A percentile compares a stretch with the other conserved stretches of the same genome.
Evolutionary conservation across 2,888 invertebrate genomes (phyloP).

Genomic region (Eristalinus sepulchralis): DNA sequence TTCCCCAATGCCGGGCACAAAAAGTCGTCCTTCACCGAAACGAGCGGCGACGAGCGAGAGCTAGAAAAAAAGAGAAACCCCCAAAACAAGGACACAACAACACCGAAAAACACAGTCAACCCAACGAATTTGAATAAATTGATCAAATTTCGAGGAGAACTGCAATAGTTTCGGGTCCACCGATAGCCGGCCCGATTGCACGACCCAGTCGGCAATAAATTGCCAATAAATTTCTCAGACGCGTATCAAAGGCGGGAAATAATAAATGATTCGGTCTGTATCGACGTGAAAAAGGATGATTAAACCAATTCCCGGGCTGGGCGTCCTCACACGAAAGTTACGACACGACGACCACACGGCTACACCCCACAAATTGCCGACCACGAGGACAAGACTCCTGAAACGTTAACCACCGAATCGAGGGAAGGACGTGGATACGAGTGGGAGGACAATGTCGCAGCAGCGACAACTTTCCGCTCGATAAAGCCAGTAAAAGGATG

Average conservation of each 20-base stretch:
- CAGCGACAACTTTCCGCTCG: constrained; percentile 66
- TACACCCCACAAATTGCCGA: constrained; percentile 27
- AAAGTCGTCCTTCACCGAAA: constrained; percentile 7
- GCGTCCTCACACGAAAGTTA: constrained; percentile 15
- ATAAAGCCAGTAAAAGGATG: constrained; percentile 60
- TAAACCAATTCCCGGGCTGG: constrained; percentile 28
- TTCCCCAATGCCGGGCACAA: background rate
- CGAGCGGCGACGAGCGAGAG: background rate
- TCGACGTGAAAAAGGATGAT: constrained; percentile 30
- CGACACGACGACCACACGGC: background rate
- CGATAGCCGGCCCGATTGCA: constrained; percentile 42
- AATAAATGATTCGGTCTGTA: constrained; percentile 55
- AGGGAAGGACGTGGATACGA: background rate
- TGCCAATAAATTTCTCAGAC: constrained; percentile 52
- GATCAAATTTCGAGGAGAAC: constrained; percentile 66
- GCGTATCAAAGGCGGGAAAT: constrained; percentile 52
- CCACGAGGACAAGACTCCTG: constrained; percentile 39
- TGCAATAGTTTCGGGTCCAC: constrained; percentile 61
- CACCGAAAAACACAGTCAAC: background rate
- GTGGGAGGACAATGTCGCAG: constrained; percentile 48
- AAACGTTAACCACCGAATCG: constrained; percentile 57
- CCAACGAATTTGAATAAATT: constrained; percentile 66
- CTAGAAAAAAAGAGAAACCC: background rate
- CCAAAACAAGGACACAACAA: constrained; percentile 19
- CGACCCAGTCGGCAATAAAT: constrained; percentile 45